These are phyloP conservation scores for Palaemon carinicauda DNA, from an alignment of 1,140 invertebrate genomes.

Conservation along the genomic window DNA sequence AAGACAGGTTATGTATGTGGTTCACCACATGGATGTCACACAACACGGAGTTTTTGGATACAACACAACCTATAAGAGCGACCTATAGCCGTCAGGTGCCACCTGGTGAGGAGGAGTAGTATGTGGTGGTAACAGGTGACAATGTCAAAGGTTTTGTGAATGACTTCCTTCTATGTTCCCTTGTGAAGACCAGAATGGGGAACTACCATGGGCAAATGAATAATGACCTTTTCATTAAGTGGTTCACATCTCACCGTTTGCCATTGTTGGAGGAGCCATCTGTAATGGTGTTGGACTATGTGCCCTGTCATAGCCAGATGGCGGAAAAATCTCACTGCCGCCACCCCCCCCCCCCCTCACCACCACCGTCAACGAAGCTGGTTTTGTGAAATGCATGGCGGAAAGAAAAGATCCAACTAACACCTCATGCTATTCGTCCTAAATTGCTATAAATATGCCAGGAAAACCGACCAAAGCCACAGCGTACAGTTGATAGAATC, in stretches of 20 bases:
- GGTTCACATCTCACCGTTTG: background rate
- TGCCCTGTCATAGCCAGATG: conserved; percentile 14
- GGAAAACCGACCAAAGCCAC: background rate
- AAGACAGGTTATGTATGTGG: conserved; percentile 16
- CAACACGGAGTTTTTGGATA: conserved; percentile 23
- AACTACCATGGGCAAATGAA: too few species aligned
- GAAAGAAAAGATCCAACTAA: background rate
- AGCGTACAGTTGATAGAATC: background rate
- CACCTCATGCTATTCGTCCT: background rate
- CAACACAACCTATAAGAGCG: conserved; percentile 2
- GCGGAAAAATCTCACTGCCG: conserved; percentile 13
- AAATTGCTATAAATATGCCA: background rate
- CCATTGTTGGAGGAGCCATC: conserved; percentile 15
- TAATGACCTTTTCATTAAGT: too few species aligned
- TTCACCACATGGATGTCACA: conserved; percentile 3
- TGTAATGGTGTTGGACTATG: conserved; percentile 19
- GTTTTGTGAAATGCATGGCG: background rate
- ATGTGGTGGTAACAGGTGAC: background rate
- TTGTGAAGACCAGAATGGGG: background rate
- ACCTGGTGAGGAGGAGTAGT: background rate
- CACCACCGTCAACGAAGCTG: background rate
- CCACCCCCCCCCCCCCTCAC: too few species aligned
- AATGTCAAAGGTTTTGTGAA: conserved; percentile 1
- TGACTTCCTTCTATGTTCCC: background rate
- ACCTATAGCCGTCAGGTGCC: background rate